phyloP scores from a whole-genome alignment of 2,113 vertebrate genomes.

The Ondatra zibethicus region DNA sequence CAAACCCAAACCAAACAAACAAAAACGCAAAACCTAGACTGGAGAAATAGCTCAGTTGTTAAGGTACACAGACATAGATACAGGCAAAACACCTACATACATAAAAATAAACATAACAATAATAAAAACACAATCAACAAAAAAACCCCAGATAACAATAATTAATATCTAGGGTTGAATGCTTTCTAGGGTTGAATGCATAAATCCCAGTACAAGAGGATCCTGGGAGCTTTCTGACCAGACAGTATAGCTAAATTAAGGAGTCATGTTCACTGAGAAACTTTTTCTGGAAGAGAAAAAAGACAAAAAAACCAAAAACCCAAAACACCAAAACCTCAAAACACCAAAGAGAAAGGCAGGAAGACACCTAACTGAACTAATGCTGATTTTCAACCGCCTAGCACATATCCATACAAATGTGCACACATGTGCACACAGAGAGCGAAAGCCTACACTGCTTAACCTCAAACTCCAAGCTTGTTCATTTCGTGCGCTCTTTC shows the following conservation, averaged over 20 bases:
- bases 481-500: background rate
- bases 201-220: background rate
- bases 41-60: background rate
- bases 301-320: background rate
- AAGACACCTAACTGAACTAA: background rate
- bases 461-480: constrained; percentile 17
- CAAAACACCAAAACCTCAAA: background rate
- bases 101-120: background rate
- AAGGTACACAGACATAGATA: background rate
- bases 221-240: background rate
- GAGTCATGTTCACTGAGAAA: background rate
- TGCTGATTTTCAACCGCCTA: background rate
- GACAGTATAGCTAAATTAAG: background rate
- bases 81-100: background rate
- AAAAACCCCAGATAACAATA: background rate
- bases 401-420: too few relatives aligned
- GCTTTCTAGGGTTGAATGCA: too few relatives aligned
- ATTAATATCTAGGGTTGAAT: background rate
- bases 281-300: background rate
- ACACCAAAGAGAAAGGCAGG: background rate
- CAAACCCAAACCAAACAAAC: background rate
- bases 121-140: background rate
- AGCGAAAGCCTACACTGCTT: background rate
- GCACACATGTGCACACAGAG: background rate
- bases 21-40: background rate